A percentile compares a stretch with the other conserved stretches of the same genome.
phyloP scores from a whole-genome alignment of 2,113 vertebrate genomes.

The Meleagris gallopavo region DNA sequence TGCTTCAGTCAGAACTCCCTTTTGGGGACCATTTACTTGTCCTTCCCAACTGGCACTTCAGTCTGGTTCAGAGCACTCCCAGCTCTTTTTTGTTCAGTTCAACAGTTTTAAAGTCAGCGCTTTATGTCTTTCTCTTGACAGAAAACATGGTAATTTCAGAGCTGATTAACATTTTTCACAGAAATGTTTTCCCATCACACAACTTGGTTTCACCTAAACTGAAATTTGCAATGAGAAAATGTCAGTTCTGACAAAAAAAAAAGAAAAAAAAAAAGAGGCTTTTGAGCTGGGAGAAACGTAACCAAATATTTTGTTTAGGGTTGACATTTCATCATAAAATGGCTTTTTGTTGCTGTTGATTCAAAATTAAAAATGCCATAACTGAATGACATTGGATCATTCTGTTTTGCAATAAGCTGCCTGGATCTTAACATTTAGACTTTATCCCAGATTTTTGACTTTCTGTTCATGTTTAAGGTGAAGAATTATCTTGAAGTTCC shows the following conservation, averaged over 20 bases:
- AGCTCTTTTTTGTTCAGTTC: constrained; percentile 1
- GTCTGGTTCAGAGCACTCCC: not conserved
- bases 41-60: not conserved
- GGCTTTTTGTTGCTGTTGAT: not conserved
- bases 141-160: constrained; percentile 18
- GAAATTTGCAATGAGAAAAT: constrained; percentile 47
- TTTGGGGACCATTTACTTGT: not conserved
- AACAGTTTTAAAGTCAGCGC: not conserved
- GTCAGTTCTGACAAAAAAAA: not conserved
- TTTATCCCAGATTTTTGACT: not conserved
- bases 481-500: constrained; percentile 20
- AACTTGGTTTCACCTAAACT: constrained; percentile 51
- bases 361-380: constrained; percentile 1
- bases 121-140: constrained; percentile 32
- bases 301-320: constrained; percentile 53
- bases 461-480: not conserved
- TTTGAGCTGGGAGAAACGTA: constrained; percentile 30
- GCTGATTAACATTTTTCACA: constrained; percentile 53
- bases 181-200: constrained; percentile 50
- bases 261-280: not conserved
- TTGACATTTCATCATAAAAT: constrained; percentile 42
- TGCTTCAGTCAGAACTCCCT: not conserved
- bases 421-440: constrained; percentile 29
- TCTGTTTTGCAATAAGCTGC: constrained; percentile 28
- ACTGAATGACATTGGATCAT: not conserved